Evolutionary conservation across 2,888 invertebrate species (phyloP), one percentile per base, ranked within the genome.

Genomic region (Apamea epomidion): DNA sequence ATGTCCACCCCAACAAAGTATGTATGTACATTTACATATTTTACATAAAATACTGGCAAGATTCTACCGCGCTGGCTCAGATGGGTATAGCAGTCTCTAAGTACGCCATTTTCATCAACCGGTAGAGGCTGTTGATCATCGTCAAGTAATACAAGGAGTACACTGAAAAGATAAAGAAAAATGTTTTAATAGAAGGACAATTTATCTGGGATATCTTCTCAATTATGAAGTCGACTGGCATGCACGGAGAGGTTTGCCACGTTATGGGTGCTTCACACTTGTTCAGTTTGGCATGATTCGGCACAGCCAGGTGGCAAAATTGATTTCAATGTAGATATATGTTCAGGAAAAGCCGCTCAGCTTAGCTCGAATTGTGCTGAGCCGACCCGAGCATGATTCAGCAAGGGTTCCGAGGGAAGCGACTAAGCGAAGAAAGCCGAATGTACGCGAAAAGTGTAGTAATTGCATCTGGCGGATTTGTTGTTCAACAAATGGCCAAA

Each of bases 101-200:
- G 83, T 94, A 95, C 0, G 92, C 84, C 91, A 93, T 92, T 90
- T 96, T 96, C 95, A 97, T 95, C 18, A 94, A 92, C 32, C 93
- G 91, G 87, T 96, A 96, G 21, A 95, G 88, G 48, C 96, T 96
- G 92, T 96, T 96, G 58, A 97, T 93, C 75, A 96, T 92, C 48
- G 94, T 92, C 85, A 96, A 80, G 87, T 96, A 96, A 89, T 94
- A 96, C 10, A 95, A 32, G 10, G 95, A 95, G 88, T 95, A 97
- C 0, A 90, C 97, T 97, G 95, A 42, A 95, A 96, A 12, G 76
- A 80, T 82, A 80, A 87, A 76, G 0, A 70, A 72, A 29, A 7
- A 0, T 10, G 7, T 25, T 18, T 18, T 1, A 67, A 16, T 45
- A 58, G 14, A n/a, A 69, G 29, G 14, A 18, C 37, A 37, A 37